Evolutionary conservation across 2,888 invertebrate species (phyloP).

Genomic region (Andrena trimmerana): DNA sequence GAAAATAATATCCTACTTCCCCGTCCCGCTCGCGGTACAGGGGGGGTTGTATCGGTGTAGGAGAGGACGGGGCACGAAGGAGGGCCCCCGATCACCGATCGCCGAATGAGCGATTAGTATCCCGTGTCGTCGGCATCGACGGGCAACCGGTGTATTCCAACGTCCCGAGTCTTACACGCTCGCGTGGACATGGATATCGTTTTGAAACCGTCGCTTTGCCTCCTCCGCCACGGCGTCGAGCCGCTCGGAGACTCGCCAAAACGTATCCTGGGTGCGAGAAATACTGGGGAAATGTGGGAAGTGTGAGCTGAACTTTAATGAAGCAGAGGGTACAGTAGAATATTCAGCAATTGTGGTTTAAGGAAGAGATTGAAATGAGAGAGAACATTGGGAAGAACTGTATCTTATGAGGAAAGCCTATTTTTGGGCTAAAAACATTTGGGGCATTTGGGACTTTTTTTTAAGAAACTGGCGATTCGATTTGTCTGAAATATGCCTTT

Average conservation of each 20-base stretch:
- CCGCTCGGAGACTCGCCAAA: neutral
- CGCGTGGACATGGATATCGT: conserved; percentile 53
- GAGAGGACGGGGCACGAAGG: conserved; percentile 24
- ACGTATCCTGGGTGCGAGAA: neutral
- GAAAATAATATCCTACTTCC: conserved; percentile 74
- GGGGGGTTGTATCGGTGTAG: conserved; percentile 52
- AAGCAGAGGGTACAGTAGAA: too few relatives aligned
- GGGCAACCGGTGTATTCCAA: conserved; percentile 67
- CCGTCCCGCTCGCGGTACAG: conserved; percentile 45
- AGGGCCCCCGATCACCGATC: conserved; percentile 73
- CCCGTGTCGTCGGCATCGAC: conserved; percentile 78
- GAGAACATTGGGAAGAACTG: too few relatives aligned
- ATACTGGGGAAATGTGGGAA: too few relatives aligned
- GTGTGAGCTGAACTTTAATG: too few relatives aligned
- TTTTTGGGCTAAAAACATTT: too few relatives aligned
- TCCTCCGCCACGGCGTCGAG: neutral
- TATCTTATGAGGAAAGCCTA: too few relatives aligned
- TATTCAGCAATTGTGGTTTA: too few relatives aligned
- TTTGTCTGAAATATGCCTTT: too few relatives aligned
- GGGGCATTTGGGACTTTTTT: too few relatives aligned
- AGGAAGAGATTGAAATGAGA: too few relatives aligned
- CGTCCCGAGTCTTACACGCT: conserved; percentile 51
- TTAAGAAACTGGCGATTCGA: too few relatives aligned
- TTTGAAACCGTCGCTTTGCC: conserved; percentile 16
- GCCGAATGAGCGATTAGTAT: conserved; percentile 84